Percentiles rank a stretch among this genome's conserved stretches.
phyloP scores from a whole-genome alignment of 53 echinoderm and acorn worm genomes.

The Holothuria leucospilota region DNA sequence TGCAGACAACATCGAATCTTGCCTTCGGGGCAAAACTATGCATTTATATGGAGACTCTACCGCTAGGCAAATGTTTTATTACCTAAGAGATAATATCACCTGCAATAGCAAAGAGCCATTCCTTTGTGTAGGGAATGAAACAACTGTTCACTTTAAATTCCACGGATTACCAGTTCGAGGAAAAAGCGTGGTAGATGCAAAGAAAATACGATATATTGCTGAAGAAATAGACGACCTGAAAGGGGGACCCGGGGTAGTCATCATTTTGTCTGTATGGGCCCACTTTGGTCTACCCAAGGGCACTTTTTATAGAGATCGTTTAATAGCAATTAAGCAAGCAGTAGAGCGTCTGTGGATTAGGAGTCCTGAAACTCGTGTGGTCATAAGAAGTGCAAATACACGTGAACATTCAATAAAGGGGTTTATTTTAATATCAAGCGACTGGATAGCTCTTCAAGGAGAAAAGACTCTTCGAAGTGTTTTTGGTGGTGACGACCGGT shows the following conservation, averaged over 20 bases:
- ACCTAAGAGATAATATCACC: slow-evolving; percentile 3
- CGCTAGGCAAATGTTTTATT: slow-evolving; percentile 46
- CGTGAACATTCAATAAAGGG: slow-evolving; percentile 32
- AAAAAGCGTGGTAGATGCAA: slow-evolving; percentile 1
- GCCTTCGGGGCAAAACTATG: slow-evolving; percentile 45
- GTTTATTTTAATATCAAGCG: slow-evolving; percentile 44
- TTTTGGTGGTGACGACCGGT: slow-evolving; percentile 11
- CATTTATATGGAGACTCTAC: slow-evolving; percentile 61
- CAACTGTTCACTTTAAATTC: slow-evolving; percentile 22
- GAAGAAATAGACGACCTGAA: slow-evolving; percentile 50
- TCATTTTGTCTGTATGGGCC: slow-evolving; percentile 54
- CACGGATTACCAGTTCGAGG: slow-evolving; percentile 53
- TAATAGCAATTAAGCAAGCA: slow-evolving; percentile 25
- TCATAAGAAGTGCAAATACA: slow-evolving; percentile 61
- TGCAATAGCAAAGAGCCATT: not conserved
- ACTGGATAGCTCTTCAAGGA: slow-evolving; percentile 51
- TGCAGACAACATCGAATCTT: not conserved
- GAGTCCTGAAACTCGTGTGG: slow-evolving; percentile 47
- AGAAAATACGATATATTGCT: slow-evolving; percentile 36
- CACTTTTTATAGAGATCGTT: slow-evolving; percentile 47
- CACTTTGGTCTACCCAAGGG: slow-evolving; percentile 50
- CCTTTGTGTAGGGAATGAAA: not conserved
- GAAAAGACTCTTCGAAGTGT: slow-evolving; percentile 40
- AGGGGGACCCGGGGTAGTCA: slow-evolving; percentile 8
- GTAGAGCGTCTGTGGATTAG: slow-evolving; percentile 36